Base-by-base conservation (phyloP, 2,113 vertebrate genomes). In the Tauraco erythrolophus region DNA sequence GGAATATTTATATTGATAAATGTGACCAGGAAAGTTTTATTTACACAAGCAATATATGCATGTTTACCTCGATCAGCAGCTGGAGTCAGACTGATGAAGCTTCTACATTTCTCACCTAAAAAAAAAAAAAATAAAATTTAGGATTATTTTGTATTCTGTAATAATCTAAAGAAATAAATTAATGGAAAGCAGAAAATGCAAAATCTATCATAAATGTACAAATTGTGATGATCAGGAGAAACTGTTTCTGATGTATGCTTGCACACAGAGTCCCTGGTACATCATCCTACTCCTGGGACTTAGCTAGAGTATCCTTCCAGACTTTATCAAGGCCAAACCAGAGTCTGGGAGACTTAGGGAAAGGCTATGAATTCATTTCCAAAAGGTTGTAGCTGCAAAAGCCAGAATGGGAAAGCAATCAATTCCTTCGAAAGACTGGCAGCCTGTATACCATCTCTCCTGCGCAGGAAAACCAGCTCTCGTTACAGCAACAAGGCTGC, bases 91-190 rank as follows among this genome's bases (percentile, higher is more conserved):
- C 98, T 98, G 81, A 98, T 97, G 95, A 99, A 99, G 93, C 98
- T 99, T 95, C 98, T 98, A 88, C 99, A 99, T 45, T 97, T 98
- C 93, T 99, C 99, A 88, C 98, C 99, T 99, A 96, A 43, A 97
- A 98, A 79, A 94, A 19, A 74, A 33, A 11, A 75, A 86, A 84
- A 81, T 33, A 10, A 46, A 60, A 81, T 35, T 41, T 19, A 33
- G 15, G 9, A 25, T 65, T 53, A 35, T 71, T 82, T 89, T 45
- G 3, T 71, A 17, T 78, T 87, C 27, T 68, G 11, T 57, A 82
- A 45, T 37, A 27, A 24, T 46, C 9, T 46, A 43, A 74, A 89
- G 12, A 50, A 92, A 71, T 0, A n/a, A n/a, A 43, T 62, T 31
- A 58, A 18, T 24, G 48, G 15, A 37, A 77, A 58, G 37, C 58